These are phyloP conservation scores for Exephanes ischioxanthus DNA, from an alignment of 2,888 invertebrate genomes.

Conservation along the genomic window DNA sequence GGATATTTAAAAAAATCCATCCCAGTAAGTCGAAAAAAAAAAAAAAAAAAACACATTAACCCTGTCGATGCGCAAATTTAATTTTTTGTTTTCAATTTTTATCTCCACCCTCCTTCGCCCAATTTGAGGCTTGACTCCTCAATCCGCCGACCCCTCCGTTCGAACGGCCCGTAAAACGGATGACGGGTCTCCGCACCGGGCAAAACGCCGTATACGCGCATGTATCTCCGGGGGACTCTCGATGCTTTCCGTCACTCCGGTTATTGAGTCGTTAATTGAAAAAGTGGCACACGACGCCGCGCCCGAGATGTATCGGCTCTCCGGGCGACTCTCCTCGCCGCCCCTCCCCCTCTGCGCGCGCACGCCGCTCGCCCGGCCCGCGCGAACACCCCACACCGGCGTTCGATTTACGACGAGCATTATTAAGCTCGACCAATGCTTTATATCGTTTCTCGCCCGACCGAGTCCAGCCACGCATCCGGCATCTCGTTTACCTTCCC, in stretches of 20 bases:
- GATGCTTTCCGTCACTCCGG: conserved; percentile 49
- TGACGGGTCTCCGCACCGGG: too few relatives aligned
- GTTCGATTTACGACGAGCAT: conserved; percentile 43
- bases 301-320: conserved; percentile 36
- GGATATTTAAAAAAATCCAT: too few relatives aligned
- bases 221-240: conserved; percentile 4
- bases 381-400: neutral
- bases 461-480: conserved; percentile 47
- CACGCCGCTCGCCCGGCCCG: conserved; percentile 44
- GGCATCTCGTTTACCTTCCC: conserved; percentile 30
- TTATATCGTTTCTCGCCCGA: conserved; percentile 40
- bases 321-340: neutral
- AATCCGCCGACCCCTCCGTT: too few relatives aligned
- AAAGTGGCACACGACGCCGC: conserved; percentile 59
- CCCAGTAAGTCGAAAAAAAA: too few relatives aligned
- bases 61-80: too few relatives aligned
- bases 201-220: neutral
- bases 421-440: conserved; percentile 42
- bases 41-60: too few relatives aligned
- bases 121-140: too few relatives aligned
- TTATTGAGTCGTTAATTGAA: conserved; percentile 65
- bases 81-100: too few relatives aligned
- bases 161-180: too few relatives aligned
- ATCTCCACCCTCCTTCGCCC: too few relatives aligned
- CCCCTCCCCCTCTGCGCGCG: conserved; percentile 13